Evolutionary conservation across 2,113 vertebrate genomes (phyloP), one percentile per base, ranked within the genome.

Genomic region (Coturnix japonica): DNA sequence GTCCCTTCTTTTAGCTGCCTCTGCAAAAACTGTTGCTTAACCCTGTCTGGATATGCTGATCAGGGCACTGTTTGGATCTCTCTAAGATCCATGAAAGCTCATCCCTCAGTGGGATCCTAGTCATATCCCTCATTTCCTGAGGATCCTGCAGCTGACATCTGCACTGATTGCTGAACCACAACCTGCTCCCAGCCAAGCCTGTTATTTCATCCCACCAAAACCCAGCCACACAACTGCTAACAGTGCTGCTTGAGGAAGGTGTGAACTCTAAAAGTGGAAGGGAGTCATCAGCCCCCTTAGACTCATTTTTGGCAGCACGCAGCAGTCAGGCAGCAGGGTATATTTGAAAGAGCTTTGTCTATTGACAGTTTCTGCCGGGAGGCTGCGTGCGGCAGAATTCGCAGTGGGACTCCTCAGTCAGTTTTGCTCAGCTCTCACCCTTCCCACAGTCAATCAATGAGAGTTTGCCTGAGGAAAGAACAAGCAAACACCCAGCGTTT

Each of bases 401-500:
- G 57, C 39, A 28, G 39, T 41, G 70, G 16, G 39, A 53, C 54
- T 75, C 6, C n/a, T 86, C 63, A 3, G 0, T 87, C 66, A 49
- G 57, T 59, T 75, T 47, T 54, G 49, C 71, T 90, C 28, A 51
- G 74, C 15, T 88, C 33, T 95, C 33, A 43, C 56, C 12, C 63
- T 82, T 91, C 41, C 49, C 54, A 44, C 20, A 43, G 71, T 76
- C 72, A 65, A 20, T 91, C 59, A 54, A 4, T 21, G 44, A 85
- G 61, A 31, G n/a, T 85, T 92, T 85, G 81, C 74, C 81, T 73
- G 51, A 80, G 88, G 82, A 87, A 84, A 69, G 77, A 78, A 11
- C 44, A 82, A 69, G 51, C 53, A 65, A 91, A 84, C 59, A 84
- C 37, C 30, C 11, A 0, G 61, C 64, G 3, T 69, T 37, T 95